Conservation (phyloP, 92 coral and sea anemone genomes). For the Palythoa caribaeorum region DNA sequence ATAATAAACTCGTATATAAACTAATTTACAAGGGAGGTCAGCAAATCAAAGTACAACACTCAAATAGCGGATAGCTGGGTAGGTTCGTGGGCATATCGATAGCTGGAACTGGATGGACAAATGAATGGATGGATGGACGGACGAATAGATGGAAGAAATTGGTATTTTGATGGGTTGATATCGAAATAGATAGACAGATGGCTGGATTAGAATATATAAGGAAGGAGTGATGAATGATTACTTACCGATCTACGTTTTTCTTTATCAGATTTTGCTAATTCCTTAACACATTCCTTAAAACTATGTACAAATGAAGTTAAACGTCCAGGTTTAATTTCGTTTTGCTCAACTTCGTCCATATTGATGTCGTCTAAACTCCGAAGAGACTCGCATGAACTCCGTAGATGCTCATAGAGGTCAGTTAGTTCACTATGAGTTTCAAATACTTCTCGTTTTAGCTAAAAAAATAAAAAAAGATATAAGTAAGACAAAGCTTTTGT, state of each 20-base stretch:
- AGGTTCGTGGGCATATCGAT: too few relatives aligned
- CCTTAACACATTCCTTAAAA: slow-evolving; percentile 79
- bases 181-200: neutral
- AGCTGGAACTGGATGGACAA: neutral
- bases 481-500: neutral
- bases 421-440: slow-evolving; percentile 84
- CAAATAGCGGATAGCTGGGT: too few relatives aligned
- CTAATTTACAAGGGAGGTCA: neutral
- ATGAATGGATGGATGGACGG: neutral
- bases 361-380: slow-evolving; percentile 62
- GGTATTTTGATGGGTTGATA: neutral
- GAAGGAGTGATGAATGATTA: neutral
- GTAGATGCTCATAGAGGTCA: slow-evolving; percentile 75
- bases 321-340: slow-evolving; percentile 66
- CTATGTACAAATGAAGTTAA: slow-evolving; percentile 79
- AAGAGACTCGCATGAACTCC: slow-evolving; percentile 68
- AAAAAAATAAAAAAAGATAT: neutral
- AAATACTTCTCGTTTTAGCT: slow-evolving; percentile 79
- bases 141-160: neutral
- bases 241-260: slow-evolving; percentile 70
- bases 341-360: slow-evolving; percentile 57
- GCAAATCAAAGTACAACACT: neutral
- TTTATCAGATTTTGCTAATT: slow-evolving; percentile 53
- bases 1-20: too few relatives aligned
- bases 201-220: neutral